Base-by-base conservation (phyloP, 2,797 vertebrate species). In the Parotocinclus haroldoi region DNA sequence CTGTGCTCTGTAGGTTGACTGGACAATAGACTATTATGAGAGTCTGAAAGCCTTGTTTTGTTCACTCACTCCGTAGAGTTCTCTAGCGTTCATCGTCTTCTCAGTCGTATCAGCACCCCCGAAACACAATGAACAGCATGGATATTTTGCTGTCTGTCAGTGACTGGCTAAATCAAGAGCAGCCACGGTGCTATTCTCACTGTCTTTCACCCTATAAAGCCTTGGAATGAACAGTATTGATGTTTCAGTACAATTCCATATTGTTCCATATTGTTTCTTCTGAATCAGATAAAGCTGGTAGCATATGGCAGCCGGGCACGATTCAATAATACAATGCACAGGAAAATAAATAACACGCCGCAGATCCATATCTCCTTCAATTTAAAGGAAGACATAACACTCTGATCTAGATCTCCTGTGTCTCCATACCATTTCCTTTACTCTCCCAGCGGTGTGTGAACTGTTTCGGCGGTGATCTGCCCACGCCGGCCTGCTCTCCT, bases 301-400 rank as follows among this genome's bases (percentile, higher is more conserved):
- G 40, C 58, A 14, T 19, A 42, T 27, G 38, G 68, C 68, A 48
- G 11, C 52, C 9, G 11, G 44, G 68, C 67, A 61, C 36, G 63
- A 58, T 61, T 60, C 42, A 56, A 69, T 75, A 67, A 70, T 16
- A 63, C 55, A 49, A 61, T 71, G 51, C 17, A 67, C 49, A 39
- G n/a, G n/a, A 70, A 75, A 75, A 75, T 70, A 78, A 79, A 77
- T 75, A 70, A 59, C 42, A 56, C 51, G 53, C 45, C 56, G 11
- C 12, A 68, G 76, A 77, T 73, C 59, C 3, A 40, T 75, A 70
- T 80, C 49, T 39, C 0, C 7, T 58, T 66, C 53, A 58, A 66
- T 68, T 68, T 61, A 58, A 61, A 61, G 54, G 45, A 53, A 79
- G 68, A 76, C 75, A 69, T 66, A 75, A 53, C 63, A 59, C 36